Evolutionary conservation across 2,113 vertebrate genomes (phyloP).

Genomic region (Rhombomys opimus): DNA sequence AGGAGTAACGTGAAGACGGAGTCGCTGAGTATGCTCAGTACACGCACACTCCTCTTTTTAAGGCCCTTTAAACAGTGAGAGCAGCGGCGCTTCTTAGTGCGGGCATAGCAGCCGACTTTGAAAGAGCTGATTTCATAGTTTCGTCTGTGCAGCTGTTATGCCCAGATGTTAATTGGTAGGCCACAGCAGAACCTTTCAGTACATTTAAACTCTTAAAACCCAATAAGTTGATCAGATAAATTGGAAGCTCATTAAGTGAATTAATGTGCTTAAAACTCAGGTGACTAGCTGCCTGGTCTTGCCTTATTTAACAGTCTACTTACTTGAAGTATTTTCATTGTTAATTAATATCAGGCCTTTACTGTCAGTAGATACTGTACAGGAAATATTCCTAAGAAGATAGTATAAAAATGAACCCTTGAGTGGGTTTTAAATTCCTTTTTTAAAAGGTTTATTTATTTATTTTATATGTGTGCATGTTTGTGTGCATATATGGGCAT

Average conservation of each 20-base stretch:
- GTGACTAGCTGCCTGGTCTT: conserved; percentile 74
- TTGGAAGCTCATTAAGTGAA: conserved; percentile 82
- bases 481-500: background rate
- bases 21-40: background rate
- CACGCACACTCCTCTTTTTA: conserved; percentile 20
- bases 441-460: background rate
- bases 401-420: conserved; percentile 4
- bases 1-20: conserved; percentile 16
- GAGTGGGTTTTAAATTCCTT: conserved; percentile 33
- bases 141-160: conserved; percentile 58
- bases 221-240: conserved; percentile 77
- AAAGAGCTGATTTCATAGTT: conserved; percentile 58
- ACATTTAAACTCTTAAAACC: conserved; percentile 74
- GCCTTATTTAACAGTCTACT: conserved; percentile 78
- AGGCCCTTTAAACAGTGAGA: conserved; percentile 44
- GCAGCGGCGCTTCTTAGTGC: conserved; percentile 9
- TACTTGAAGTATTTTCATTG: conserved; percentile 76
- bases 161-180: conserved; percentile 81
- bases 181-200: conserved; percentile 77
- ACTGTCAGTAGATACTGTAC: background rate
- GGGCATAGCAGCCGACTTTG: conserved; percentile 3
- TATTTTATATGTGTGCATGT: no score
- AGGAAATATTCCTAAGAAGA: conserved; percentile 61
- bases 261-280: conserved; percentile 82
- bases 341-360: conserved; percentile 81